Evolutionary conservation across 2,888 invertebrate species (phyloP), one percentile per base, ranked within the genome.

Genomic region (Scrobipalpa costella): DNA sequence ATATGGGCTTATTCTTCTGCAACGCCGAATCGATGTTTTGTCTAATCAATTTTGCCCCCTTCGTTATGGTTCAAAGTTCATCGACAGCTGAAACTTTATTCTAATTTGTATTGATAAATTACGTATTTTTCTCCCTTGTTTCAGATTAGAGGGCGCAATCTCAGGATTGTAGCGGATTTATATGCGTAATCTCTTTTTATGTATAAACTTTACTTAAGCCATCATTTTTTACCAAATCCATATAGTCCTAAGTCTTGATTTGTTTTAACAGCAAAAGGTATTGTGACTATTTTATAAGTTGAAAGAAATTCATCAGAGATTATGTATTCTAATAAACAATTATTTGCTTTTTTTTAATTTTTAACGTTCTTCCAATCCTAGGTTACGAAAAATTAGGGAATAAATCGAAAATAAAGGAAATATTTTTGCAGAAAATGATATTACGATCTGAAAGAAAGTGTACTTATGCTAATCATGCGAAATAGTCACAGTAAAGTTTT

Each of bases 201-300:
- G 76, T 71, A 65, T 72, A 71, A 69, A 69, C 68, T 73, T 76
- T 80, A 78, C 73, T 75, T 87, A 86, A 87, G 85, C 73, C 73
- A 81, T 79, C 70, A 66, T 79, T 81, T 83, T 82, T 83, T 84
- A 86, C 88, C 86, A 88, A 87, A 86, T 80, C 73, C 71, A 67
- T 73, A 71, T 82, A 84, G 74, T 64, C 58, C 61, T 80, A 80
- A 81, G 77, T 72, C 75, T 77, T 68, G 67, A 71, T 71, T 71
- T 69, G 68, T 72, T 68, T 61, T 64, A 66, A 63, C 57, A 69
- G 7, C 19, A 52, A 71, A 75, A 73, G 69, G 68, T 80, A 76
- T 80, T 84, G 81, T 79, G 81, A 80, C 81, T 80, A 77, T 78
- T 73, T 67, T 57, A 55, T 65, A 52, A 38, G 36, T 59, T 38